phyloP scores from a whole-genome alignment of 2,797 vertebrate species.

The Sebastes cheni region DNA sequence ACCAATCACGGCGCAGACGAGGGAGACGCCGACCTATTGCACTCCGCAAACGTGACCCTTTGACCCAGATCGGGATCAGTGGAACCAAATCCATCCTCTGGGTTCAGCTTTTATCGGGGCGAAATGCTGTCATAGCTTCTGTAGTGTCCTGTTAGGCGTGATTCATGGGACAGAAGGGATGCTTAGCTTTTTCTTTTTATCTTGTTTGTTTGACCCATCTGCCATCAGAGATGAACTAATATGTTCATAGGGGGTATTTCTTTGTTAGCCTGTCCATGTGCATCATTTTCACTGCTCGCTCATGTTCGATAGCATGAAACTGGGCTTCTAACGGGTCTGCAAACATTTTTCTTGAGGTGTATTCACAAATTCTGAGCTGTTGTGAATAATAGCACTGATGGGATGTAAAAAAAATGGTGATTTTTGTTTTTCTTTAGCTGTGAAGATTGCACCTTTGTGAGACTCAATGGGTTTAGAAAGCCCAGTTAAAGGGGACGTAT shows the following conservation, averaged over 20 bases:
- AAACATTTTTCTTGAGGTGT: neutral
- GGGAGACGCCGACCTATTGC: conserved; percentile 40
- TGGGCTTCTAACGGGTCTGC: neutral
- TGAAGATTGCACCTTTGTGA: neutral
- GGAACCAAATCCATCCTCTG: conserved; percentile 48
- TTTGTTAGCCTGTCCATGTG: conserved; percentile 22
- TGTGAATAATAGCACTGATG: neutral
- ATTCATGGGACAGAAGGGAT: conserved; percentile 46
- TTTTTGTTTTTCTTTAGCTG: neutral
- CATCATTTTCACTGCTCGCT: conserved; percentile 5
- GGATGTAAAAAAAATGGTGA: neutral
- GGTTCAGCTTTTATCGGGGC: conserved; percentile 56
- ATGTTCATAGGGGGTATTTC: conserved; percentile 9
- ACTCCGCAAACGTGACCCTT: conserved; percentile 63
- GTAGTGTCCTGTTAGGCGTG: conserved; percentile 27
- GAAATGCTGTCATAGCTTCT: conserved; percentile 61
- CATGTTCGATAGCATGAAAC: neutral
- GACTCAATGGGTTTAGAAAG: neutral
- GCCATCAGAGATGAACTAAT: conserved; percentile 42
- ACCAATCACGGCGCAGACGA: conserved; percentile 49
- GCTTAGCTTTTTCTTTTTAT: conserved; percentile 5
- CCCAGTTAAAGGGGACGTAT: too few species aligned
- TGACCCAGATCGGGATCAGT: conserved; percentile 70
- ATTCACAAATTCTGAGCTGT: neutral
- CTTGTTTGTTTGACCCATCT: conserved; percentile 58